Conservation (phyloP, 92 coral and sea anemone species). For the Palythoa heliodiscus region DNA sequence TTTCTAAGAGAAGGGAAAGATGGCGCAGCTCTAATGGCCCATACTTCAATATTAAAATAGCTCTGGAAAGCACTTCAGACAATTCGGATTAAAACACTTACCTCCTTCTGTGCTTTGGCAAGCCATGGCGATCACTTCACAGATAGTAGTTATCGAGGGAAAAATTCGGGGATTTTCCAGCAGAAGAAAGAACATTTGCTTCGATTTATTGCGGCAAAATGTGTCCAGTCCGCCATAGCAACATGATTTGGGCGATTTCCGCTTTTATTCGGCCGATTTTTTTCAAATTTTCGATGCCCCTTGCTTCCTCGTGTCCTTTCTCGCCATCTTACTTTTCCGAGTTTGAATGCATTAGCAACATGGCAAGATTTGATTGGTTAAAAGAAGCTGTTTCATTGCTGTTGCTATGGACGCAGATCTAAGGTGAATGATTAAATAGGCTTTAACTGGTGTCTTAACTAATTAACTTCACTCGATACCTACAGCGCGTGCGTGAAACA, state of each 20-base stretch:
- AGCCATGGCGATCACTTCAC: slow-evolving; percentile 1
- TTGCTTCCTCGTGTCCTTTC: neutral
- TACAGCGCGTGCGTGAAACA: slow-evolving; percentile 12
- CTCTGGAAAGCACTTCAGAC: slow-evolving; percentile 22
- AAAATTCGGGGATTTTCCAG: slow-evolving; percentile 2
- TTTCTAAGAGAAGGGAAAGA: slow-evolving; percentile 11
- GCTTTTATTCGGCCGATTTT: slow-evolving; percentile 3
- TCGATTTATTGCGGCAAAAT: neutral
- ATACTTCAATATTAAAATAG: slow-evolving; percentile 16
- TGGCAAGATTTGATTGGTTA: slow-evolving; percentile 18
- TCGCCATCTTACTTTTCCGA: slow-evolving; percentile 20
- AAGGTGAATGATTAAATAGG: neutral
- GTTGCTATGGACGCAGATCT: no score
- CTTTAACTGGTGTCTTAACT: no score
- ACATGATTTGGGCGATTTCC: neutral
- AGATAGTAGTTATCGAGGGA: slow-evolving; percentile 9
- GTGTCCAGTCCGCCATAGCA: no score
- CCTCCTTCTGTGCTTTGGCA: slow-evolving; percentile 6
- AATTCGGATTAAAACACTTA: slow-evolving; percentile 36
- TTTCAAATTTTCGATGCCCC: no score
- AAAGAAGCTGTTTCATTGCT: neutral
- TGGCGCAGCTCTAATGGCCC: slow-evolving; percentile 13
- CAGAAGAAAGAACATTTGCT: slow-evolving; percentile 14
- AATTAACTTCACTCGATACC: neutral
- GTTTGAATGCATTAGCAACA: slow-evolving; percentile 12